Evolutionary conservation across 2,797 vertebrate species (phyloP), one percentile per base, ranked within the genome.

Genomic region (Poecile montanus): DNA sequence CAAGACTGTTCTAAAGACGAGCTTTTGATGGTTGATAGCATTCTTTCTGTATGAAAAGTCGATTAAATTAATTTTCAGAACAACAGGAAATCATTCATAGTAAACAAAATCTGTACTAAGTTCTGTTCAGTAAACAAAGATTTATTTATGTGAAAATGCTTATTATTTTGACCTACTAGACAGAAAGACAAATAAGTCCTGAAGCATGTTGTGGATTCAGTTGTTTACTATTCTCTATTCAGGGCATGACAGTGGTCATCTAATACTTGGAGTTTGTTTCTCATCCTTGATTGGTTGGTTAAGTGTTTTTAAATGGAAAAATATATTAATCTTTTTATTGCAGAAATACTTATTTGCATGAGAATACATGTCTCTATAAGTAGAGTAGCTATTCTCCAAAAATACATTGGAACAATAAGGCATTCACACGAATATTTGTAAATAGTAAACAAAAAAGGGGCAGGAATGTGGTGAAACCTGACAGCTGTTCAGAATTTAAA

Each of bases 241-340:
- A 72, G 25, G 36, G 16, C 8, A 16, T 17, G 13, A 13, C 56
- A 86, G 18, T 38, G 56, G 48, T 66, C 73, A 81, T 40, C 51
- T 77, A 65, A 68, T 19, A 84, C 50, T 57, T 56, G 23, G 17
- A 36, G 13, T 34, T 85, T 47, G 18, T 63, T 93, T 95, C n/a
- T 80, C 8, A 60, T 75, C 11, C 40, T 50, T 57, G 29, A 63
- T 17, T 67, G 22, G 17, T 48, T 67, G 51, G 14, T 53, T 44
- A 88, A 74, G 16, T 60, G 30, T 16, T 94, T 87, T 77, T 77
- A 88, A 93, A 88, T 48, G 9, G 72, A 83, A 94, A 92, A 93
- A 48, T 30, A 53, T 19, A 77, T 58, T 65, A 91, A 77, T 56
- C 10, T 58, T 68, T 86, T 58, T 50, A 48, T 45, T 89, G 32